Percentiles rank a stretch among this genome's conserved stretches.
Conservation (phyloP, 2,888 invertebrate species). For the Tetragonisca angustula region DNA sequence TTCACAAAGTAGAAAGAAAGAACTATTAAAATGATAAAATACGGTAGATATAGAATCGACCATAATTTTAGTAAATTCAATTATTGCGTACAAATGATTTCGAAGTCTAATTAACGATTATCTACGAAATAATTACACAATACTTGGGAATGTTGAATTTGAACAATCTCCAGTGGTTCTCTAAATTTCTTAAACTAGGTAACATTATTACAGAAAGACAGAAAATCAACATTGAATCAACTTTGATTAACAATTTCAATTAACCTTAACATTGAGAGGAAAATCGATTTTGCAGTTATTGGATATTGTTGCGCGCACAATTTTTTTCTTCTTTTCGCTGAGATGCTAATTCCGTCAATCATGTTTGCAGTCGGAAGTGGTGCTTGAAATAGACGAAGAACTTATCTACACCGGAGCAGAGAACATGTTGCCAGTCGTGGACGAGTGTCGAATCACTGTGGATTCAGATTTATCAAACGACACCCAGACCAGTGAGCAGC, state of each 20-base stretch:
- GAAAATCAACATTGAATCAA: not conserved
- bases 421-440: slow-evolving; percentile 8
- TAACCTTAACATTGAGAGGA: not conserved
- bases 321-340: too few species aligned
- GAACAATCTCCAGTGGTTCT: not conserved
- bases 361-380: slow-evolving; percentile 63
- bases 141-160: not conserved
- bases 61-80: too few species aligned
- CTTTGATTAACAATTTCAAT: not conserved
- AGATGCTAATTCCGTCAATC: not conserved
- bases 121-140: too few species aligned
- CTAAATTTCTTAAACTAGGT: not conserved
- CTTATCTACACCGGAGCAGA: not conserved
- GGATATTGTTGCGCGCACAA: not conserved
- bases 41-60: not conserved
- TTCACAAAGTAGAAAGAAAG: not conserved
- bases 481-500: slow-evolving; percentile 41
- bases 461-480: slow-evolving; percentile 12
- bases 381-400: slow-evolving; percentile 57
- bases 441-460: slow-evolving; percentile 57
- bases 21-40: not conserved
- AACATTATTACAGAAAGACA: not conserved
- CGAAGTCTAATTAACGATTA: too few species aligned
- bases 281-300: not conserved
- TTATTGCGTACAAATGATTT: too few species aligned